A percentile compares a stretch with the other conserved stretches of the same genome.
phyloP scores from a whole-genome alignment of 2,113 vertebrate genomes.

The Halichoeres trimaculatus region DNA sequence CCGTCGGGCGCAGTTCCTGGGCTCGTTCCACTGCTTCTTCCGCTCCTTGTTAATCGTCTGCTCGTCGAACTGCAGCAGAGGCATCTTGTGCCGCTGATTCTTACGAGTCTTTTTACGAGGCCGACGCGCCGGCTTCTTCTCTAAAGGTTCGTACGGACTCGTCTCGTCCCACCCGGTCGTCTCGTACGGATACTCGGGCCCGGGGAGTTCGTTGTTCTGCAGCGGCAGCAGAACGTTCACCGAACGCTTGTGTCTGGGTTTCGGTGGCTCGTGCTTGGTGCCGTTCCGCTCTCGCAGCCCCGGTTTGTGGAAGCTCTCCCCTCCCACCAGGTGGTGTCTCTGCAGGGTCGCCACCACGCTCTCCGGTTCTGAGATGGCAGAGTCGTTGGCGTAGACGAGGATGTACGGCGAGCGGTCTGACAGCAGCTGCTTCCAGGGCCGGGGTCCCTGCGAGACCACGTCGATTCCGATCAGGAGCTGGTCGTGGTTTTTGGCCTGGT shows the following conservation, averaged over 20 bases:
- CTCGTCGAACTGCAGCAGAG: slow-evolving; percentile 91
- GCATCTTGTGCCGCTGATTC: slow-evolving; percentile 86
- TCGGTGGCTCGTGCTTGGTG: slow-evolving; percentile 29
- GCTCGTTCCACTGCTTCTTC: slow-evolving; percentile 95
- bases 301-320: slow-evolving; percentile 55
- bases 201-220: slow-evolving; percentile 95
- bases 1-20: slow-evolving; percentile 88
- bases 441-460: slow-evolving; percentile 76
- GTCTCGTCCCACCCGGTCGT: slow-evolving; percentile 84
- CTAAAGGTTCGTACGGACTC: slow-evolving; percentile 86
- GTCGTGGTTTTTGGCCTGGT: slow-evolving; percentile 84
- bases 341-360: slow-evolving; percentile 88
- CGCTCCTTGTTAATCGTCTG: slow-evolving; percentile 93
- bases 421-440: slow-evolving; percentile 75
- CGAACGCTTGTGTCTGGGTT: slow-evolving; percentile 83
- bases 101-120: slow-evolving; percentile 89
- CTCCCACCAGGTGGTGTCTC: slow-evolving; percentile 70
- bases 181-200: slow-evolving; percentile 88
- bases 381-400: slow-evolving; percentile 95
- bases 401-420: slow-evolving; percentile 89
- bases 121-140: slow-evolving; percentile 83
- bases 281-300: slow-evolving; percentile 61
- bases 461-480: slow-evolving; percentile 89
- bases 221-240: slow-evolving; percentile 84
- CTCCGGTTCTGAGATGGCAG: slow-evolving; percentile 92